A percentile compares a stretch with the other conserved stretches of the same genome.
These are phyloP conservation scores for Caenorhabditis latens DNA, from an alignment of 1,140 invertebrate genomes.

Conservation along the genomic window DNA sequence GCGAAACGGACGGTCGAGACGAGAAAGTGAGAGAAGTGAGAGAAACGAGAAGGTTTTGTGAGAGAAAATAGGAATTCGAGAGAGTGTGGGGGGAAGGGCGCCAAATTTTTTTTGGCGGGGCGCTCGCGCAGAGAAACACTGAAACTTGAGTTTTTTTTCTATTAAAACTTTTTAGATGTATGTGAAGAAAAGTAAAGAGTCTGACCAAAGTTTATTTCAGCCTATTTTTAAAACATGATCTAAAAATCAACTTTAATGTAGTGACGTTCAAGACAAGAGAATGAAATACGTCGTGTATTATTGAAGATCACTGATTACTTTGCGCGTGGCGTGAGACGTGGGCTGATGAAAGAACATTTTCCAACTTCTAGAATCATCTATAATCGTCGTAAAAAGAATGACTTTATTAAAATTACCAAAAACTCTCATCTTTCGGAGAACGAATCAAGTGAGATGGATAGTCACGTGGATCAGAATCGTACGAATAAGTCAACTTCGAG, in stretches of 20 bases:
- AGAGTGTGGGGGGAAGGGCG: neutral
- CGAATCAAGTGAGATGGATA: constrained; percentile 43
- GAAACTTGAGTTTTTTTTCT: neutral
- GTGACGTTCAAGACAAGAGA: too few species aligned
- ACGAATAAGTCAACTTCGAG: constrained; percentile 7
- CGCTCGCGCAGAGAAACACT: neutral
- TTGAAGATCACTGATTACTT: constrained; percentile 26
- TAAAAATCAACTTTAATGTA: too few species aligned
- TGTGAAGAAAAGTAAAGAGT: neutral
- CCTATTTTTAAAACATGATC: neutral
- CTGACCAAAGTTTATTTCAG: neutral
- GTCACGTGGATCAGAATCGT: constrained; percentile 22
- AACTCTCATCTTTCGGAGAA: constrained; percentile 47
- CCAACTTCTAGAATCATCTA: neutral
- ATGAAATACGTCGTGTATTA: too few species aligned
- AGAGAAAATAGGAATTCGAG: neutral
- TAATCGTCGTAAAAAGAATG: too few species aligned
- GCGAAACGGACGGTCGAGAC: constrained; percentile 44
- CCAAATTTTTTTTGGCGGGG: neutral
- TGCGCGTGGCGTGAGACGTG: constrained; percentile 24
- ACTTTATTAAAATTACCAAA: neutral
- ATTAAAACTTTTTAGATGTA: too few species aligned
- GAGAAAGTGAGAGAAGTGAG: constrained; percentile 12
- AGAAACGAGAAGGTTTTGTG: neutral
- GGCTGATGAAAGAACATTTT: neutral